Evolutionary conservation across 2,888 invertebrate species (phyloP).

Genomic region (Microctonus brassicae): DNA sequence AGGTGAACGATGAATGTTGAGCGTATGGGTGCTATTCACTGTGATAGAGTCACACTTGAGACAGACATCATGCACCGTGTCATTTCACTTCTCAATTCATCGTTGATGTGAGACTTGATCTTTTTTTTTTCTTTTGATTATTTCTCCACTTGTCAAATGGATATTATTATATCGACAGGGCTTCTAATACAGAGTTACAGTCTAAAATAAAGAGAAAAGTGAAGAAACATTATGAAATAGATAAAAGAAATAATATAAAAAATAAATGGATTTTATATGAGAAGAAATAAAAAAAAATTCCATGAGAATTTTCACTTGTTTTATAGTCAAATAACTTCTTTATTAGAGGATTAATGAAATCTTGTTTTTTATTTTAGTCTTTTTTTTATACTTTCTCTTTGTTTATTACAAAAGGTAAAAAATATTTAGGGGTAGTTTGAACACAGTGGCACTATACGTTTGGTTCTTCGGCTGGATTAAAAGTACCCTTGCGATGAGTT

Average conservation of each 20-base stretch:
- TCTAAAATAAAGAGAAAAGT: not conserved
- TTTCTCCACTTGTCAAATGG: not conserved
- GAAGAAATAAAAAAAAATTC: not conserved
- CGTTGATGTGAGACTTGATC: not conserved
- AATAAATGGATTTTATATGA: not conserved
- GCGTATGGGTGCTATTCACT: not conserved
- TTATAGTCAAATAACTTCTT: constrained; percentile 8
- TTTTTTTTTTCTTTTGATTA: not conserved
- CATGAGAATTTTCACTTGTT: not conserved
- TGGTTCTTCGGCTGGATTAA: constrained; percentile 10
- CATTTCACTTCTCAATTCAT: not conserved
- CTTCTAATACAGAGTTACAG: not conserved
- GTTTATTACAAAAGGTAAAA: not conserved
- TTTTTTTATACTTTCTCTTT: not conserved
- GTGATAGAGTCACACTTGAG: not conserved
- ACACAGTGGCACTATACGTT: not conserved
- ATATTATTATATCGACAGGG: not conserved
- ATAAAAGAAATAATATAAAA: not conserved
- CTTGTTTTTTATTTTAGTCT: too few species aligned
- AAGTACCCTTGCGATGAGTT: constrained; percentile 19
- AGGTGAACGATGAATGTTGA: not conserved
- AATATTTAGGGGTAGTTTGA: not conserved
- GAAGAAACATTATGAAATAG: too few species aligned
- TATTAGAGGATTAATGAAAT: constrained; percentile 16
- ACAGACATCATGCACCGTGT: not conserved